A percentile compares a stretch with the other conserved stretches of the same genome.
These are phyloP conservation scores for Nasonia oneida DNA, from an alignment of 2,888 invertebrate genomes.

Conservation along the genomic window DNA sequence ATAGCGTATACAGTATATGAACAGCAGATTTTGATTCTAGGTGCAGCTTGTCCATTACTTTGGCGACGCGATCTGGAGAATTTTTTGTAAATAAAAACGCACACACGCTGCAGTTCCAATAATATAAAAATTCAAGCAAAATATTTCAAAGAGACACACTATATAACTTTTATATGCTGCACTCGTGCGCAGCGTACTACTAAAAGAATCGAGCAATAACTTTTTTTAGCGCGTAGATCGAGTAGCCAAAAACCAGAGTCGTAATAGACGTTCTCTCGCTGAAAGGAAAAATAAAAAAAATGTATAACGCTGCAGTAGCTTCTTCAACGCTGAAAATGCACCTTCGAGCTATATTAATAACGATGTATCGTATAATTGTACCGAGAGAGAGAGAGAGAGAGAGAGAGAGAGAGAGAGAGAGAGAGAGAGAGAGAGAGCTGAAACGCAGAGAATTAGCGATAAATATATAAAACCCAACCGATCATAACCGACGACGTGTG, in stretches of 20 bases:
- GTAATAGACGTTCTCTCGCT: not conserved
- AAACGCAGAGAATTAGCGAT: not conserved
- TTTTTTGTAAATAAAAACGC: slow-evolving; percentile 10
- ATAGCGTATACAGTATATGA: not conserved
- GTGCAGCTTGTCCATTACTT: slow-evolving; percentile 24
- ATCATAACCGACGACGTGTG: not conserved
- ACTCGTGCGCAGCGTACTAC: not conserved
- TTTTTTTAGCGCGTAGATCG: slow-evolving; percentile 9
- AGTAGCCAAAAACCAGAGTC: not conserved
- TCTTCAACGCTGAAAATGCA: slow-evolving; percentile 26
- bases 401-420: not conserved
- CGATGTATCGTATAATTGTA: not conserved
- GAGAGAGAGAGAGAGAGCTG: not conserved
- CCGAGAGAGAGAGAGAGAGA: not conserved
- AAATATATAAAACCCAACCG: not conserved
- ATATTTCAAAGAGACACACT: slow-evolving; percentile 16
- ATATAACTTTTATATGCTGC: slow-evolving; percentile 29
- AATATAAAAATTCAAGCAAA: not conserved
- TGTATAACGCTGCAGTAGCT: not conserved
- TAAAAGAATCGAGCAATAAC: slow-evolving; percentile 40
- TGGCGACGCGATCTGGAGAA: not conserved
- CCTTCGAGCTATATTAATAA: slow-evolving; percentile 26
- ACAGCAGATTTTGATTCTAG: not conserved
- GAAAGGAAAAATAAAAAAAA: not conserved
- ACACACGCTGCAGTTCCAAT: not conserved